Conservation (phyloP, 2,888 invertebrate species). For the Nemotelus pantherinus region DNA sequence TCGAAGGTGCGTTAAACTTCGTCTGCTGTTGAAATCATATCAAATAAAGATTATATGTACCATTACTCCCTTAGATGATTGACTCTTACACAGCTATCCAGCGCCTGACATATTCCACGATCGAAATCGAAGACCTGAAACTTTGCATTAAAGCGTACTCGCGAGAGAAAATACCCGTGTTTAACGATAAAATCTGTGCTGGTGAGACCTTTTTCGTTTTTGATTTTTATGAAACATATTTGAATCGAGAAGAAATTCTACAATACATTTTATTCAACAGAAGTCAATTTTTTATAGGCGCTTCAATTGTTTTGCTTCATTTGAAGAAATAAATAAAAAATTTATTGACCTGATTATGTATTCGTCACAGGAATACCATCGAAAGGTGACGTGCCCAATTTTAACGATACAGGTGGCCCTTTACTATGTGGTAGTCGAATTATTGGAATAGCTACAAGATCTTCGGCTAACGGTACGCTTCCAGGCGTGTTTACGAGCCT, state of each 20-base stretch:
- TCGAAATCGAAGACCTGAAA: background rate
- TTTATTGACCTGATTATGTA: too few relatives aligned
- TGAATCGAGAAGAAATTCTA: too few relatives aligned
- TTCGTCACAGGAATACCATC: constrained; percentile 1
- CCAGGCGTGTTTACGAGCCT: constrained; percentile 12
- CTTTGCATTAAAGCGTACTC: background rate
- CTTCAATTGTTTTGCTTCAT: too few relatives aligned
- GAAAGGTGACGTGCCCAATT: background rate
- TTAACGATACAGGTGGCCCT: background rate
- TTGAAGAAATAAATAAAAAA: too few relatives aligned
- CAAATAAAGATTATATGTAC: too few relatives aligned
- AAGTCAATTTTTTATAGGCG: too few relatives aligned
- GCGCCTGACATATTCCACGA: background rate
- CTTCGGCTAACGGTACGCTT: background rate
- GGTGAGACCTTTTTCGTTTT: background rate
- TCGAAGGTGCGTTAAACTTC: background rate
- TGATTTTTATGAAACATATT: too few relatives aligned
- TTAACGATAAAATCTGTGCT: background rate
- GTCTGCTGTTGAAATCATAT: background rate
- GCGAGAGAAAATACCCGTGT: background rate
- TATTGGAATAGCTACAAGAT: background rate
- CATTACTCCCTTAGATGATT: background rate
- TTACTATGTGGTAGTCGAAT: background rate
- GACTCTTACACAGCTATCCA: background rate
- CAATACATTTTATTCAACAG: too few relatives aligned